These are phyloP conservation scores for Tiliqua scincoides DNA, from an alignment of 2,113 vertebrate genomes.

Conservation along the genomic window DNA sequence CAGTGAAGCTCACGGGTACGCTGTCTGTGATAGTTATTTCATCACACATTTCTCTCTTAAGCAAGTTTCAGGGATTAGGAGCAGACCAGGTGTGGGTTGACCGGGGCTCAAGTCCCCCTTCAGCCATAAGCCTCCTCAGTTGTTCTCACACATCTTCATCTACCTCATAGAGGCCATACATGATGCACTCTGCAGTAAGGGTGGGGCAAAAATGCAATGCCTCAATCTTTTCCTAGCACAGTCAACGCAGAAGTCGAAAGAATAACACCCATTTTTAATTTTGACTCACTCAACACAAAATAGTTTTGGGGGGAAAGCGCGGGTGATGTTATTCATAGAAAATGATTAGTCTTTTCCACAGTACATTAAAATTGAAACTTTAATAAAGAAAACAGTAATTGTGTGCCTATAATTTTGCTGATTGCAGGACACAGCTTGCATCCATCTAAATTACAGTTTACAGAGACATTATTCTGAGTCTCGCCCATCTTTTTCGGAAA, in stretches of 20 bases:
- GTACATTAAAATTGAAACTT: slow-evolving; percentile 55
- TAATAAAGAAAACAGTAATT: slow-evolving; percentile 66
- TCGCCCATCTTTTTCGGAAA: slow-evolving; percentile 37
- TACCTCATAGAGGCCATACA: background rate
- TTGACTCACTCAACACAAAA: background rate
- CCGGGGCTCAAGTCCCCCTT: no score
- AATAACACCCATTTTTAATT: slow-evolving; percentile 5
- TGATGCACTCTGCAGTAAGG: background rate
- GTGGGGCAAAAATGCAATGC: background rate
- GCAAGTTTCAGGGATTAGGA: no score
- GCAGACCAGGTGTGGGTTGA: no score
- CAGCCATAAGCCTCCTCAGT: no score
- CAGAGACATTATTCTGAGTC: slow-evolving; percentile 43
- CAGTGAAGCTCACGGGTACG: no score
- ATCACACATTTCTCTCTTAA: no score
- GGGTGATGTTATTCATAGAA: slow-evolving; percentile 41
- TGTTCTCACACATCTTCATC: background rate
- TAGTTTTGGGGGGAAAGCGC: slow-evolving; percentile 6
- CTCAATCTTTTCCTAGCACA: rapidly evolving
- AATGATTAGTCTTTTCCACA: slow-evolving; percentile 39
- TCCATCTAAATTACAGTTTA: slow-evolving; percentile 67
- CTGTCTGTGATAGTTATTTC: no score
- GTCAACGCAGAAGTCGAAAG: background rate
- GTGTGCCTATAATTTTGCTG: slow-evolving; percentile 67
- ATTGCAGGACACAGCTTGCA: slow-evolving; percentile 65